Base-by-base conservation (phyloP, 37 sponge, comb jelly and placozoan species). In the Hexactinellida sp. region DNA sequence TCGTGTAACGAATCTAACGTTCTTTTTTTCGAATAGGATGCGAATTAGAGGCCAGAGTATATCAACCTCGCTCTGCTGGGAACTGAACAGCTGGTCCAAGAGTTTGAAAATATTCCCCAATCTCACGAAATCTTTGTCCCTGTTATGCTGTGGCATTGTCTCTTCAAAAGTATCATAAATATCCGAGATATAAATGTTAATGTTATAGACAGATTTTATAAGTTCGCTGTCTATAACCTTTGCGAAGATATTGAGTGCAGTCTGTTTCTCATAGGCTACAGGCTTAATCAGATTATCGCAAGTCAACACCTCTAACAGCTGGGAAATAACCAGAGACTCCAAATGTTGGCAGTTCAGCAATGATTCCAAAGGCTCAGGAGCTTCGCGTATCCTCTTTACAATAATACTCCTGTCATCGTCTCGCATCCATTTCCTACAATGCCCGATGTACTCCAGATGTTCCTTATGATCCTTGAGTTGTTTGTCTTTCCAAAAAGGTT, bases 401-500 rank as follows among this genome's bases (percentile, higher is more conserved):
- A 63, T 25, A 25, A 21, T 63, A 63, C 28, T 21, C 30, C 13
- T 63, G 13, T 63, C 76, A 7, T 63, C 76, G 13, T 63, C 76
- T n/a, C 76, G 25, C 76, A 63, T 63, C 76, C 76, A 63, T 63
- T 63, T 63, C 34, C 76, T 63, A 63, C 76, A 63, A n/a, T 63
- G 76, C 13, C 76, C 76, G 34, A 63, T 63, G 30, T 63, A 63
- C 34, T 63, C 13, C 21, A 23, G 25, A 3, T 28, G 25, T 28
- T 63, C 76, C 13, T 63, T 23, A 10, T 63, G 1, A n/a, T 63
- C 34, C 3, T 10, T 23, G 5, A 63, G 76, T 23, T 63, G 76
- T n/a, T 63, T 63, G 5, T n/a, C 34, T n/a, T 63, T 63, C 76
- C 76, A 63, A 63, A 63, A 63, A 1, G 76, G 76, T 63, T 23